Evolutionary conservation across 2,113 vertebrate genomes (phyloP), one percentile per base, ranked within the genome.

Genomic region (Ahaetulla prasina): DNA sequence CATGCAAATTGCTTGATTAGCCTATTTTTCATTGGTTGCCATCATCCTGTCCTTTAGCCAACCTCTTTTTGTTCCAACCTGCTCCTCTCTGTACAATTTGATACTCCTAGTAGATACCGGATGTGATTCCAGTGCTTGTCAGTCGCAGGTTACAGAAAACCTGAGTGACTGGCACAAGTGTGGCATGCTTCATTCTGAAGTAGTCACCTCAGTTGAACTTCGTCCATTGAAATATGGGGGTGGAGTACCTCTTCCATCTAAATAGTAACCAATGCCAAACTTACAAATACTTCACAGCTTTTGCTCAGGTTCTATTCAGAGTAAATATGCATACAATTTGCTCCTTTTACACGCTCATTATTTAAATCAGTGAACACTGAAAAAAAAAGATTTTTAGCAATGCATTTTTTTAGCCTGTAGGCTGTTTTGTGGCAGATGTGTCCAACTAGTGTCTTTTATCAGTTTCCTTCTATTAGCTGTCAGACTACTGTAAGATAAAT

Each of bases 141-240:
- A 85, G 25, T 16, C 74, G 1, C 50, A 9, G n/a, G 49, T 45
- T 23, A 53, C 68, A 50, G 35, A 68, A 87, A 55, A 39, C 54
- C 22, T 80, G 91, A 84, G 91, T 84, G 91, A 80, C 87, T 55
- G 20, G 63, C 50, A 57, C 91, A 89, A 92, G 18, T 55, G 87
- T 14, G 23, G 60, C 91, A 22, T 55, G 63, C 63, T 89, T 89
- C 27, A n/a, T 8, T 45, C 27, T 55, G 22, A 22, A 85, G 50
- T 30, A 43, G 53, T 85, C 63, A 92, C 87, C 87, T 89, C 87
- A 89, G 68, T 4, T 92, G 68, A 92, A 89, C 86, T 89, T 55
- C 39, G 54, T 9, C 39, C 30, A 27, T 43, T 30, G 16, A 89
- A 88, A 88, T n/a, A 68, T 55, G 47, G 85, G 14, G 5, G 47